Percentiles rank a stretch among this genome's conserved stretches.
Evolutionary conservation across 2,797 vertebrate genomes (phyloP).

Genomic region (Glossophaga mutica): DNA sequence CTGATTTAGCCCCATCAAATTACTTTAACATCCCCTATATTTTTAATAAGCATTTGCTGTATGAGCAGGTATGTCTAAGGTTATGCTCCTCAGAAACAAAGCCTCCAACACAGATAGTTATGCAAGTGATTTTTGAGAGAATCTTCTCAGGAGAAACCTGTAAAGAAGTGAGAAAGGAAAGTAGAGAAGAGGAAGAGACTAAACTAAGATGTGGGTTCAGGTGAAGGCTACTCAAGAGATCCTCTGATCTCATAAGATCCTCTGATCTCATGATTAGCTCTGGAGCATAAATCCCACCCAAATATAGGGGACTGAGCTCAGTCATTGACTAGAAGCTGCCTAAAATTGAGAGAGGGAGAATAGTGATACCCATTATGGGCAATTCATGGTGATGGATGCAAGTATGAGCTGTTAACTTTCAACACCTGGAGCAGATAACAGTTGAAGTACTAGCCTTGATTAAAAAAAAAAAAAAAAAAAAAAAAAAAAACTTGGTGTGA

Average conservation of each 20-base stretch:
- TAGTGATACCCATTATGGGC: rapidly evolving
- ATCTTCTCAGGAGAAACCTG: not conserved
- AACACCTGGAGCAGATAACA: rapidly evolving
- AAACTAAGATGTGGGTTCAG: not conserved
- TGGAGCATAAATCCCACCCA: not conserved
- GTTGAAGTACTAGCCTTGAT: not conserved
- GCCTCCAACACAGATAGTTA: not conserved
- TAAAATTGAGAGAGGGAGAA: not conserved
- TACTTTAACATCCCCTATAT: not conserved
- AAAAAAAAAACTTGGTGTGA: not conserved
- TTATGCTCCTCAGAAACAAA: not conserved
- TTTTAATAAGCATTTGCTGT: not conserved
- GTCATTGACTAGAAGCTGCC: not conserved
- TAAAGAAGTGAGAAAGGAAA: not conserved
- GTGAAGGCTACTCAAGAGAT: not conserved
- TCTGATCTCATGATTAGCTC: not conserved
- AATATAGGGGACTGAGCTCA: not conserved
- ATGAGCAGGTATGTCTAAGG: not conserved
- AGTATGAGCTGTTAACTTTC: not conserved
- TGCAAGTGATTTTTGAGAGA: not conserved
- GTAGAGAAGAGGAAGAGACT: not conserved
- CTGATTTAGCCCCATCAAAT: not conserved
- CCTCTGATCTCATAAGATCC: not conserved
- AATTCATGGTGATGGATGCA: not conserved
- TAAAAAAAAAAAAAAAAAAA: not conserved